Base-by-base conservation (phyloP, 2,888 invertebrate genomes). In the Pasiphila rectangulata region DNA sequence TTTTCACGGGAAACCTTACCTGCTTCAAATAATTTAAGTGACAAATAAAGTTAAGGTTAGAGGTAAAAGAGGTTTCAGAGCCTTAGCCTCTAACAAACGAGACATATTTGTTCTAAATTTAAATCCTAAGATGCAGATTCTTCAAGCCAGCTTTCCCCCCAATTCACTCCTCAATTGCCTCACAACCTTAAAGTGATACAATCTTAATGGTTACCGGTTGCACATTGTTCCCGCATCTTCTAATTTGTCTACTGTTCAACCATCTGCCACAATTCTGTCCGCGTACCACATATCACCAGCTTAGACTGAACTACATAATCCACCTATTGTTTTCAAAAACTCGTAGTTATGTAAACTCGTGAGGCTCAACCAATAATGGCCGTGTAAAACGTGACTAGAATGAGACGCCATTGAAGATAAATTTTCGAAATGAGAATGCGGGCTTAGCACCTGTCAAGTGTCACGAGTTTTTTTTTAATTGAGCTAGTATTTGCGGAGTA, bases 361-460 rank as follows among this genome's bases (percentile, higher is more conserved):
- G 59, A 38, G 41, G 69, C 16, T 62, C 65, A 57, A 20, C n/a
- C 51, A 62, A 66, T 46, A 59, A 43, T 65, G 70, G 72, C 37
- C 38, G 20, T 57, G 51, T 61, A 57, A 61, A 63, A 79, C 80
- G 80, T 80, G 80, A 79, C 73, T 47, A 46, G 80, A 72, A 79
- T 79, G 61, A 62, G 63, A 62, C 67, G 47, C 47, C 56, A 56
- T 59, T 52, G 46, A 54, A 52, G 63, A 65, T 65, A 61, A 61
- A 61, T 68, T 72, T 72, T 77, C 63, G 57, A 73, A 73, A 73
- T 68, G 64, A 71, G 75, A 74, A 79, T 79, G 80, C 79, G 80
- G 79, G 80, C 67, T 70, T 68, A 67, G 71, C 80, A 79, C 66
- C 75, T 80, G 79, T 76, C 76, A 73, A 71, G 71, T 77, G 72